phyloP scores from a whole-genome alignment of 2,797 vertebrate species.

The Paedocypris micromegethes region DNA sequence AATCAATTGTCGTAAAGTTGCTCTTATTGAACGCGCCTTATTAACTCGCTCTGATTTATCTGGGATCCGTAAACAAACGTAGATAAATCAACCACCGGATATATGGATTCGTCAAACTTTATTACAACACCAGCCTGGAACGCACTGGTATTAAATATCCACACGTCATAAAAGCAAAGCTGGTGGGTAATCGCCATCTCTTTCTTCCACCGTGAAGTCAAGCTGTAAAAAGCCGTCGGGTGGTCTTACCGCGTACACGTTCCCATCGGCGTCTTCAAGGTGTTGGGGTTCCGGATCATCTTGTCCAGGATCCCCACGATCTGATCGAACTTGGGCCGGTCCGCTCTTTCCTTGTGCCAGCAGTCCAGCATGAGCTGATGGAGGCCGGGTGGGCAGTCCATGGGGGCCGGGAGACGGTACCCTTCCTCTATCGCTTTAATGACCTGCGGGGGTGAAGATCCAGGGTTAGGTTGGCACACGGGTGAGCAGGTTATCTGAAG shows the following conservation, averaged over 20 bases:
- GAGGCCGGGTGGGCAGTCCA: conserved; percentile 95
- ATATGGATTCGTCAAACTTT: conserved; percentile 56
- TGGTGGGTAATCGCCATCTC: not conserved
- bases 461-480: not conserved
- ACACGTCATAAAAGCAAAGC: conserved; percentile 14
- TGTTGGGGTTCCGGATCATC: conserved; percentile 98
- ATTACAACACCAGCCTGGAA: not conserved
- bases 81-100: conserved; percentile 57
- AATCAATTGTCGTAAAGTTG: conserved; percentile 70
- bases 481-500: too few relatives aligned
- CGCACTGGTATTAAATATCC: conserved; percentile 8
- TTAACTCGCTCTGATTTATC: conserved; percentile 65
- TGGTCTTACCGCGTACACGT: conserved; percentile 87
- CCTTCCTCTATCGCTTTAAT: conserved; percentile 99
- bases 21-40: conserved; percentile 63
- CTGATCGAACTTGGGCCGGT: conserved; percentile 97
- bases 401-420: conserved; percentile 93
- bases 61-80: conserved; percentile 62
- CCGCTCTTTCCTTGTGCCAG: conserved; percentile 94
- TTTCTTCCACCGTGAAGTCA: not conserved
- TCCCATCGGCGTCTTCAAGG: conserved; percentile 91
- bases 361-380: conserved; percentile 98
- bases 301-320: conserved; percentile 96
- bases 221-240: conserved; percentile 2
- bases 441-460: conserved; percentile 68